These are phyloP conservation scores for Indri indri DNA, from an alignment of 2,113 vertebrate genomes.

Conservation along the genomic window DNA sequence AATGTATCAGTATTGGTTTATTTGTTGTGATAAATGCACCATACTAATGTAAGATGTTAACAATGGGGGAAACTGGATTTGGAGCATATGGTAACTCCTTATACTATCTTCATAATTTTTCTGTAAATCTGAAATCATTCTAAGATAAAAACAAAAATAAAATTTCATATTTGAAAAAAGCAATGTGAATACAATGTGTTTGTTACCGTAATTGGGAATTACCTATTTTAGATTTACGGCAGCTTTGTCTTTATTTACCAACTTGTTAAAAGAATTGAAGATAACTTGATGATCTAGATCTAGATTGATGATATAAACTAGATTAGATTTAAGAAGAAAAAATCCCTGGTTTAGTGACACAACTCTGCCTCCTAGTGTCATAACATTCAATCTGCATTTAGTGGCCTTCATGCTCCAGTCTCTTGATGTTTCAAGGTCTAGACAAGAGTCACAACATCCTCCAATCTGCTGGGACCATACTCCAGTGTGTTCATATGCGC, in stretches of 20 bases:
- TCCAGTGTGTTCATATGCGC: not conserved
- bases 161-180: not conserved
- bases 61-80: not conserved
- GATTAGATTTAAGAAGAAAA: not conserved
- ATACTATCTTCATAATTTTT: not conserved
- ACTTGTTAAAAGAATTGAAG: not conserved
- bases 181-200: not conserved
- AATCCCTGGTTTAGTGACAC: not conserved
- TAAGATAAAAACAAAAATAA: slow-evolving; percentile 8
- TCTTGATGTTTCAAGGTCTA: not conserved
- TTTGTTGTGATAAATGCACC: not conserved
- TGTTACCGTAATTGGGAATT: not conserved
- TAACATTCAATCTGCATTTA: not conserved
- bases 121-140: not conserved
- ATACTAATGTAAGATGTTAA: not conserved
- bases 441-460: not conserved
- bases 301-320: not conserved
- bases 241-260: not conserved
- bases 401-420: not conserved
- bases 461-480: not conserved
- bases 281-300: not conserved
- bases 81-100: not conserved
- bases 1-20: not conserved
- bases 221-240: not conserved
- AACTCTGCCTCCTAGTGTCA: slow-evolving; percentile 65